Conservation (phyloP, 2,113 vertebrate genomes). For the Lampris megalopsis region DNA sequence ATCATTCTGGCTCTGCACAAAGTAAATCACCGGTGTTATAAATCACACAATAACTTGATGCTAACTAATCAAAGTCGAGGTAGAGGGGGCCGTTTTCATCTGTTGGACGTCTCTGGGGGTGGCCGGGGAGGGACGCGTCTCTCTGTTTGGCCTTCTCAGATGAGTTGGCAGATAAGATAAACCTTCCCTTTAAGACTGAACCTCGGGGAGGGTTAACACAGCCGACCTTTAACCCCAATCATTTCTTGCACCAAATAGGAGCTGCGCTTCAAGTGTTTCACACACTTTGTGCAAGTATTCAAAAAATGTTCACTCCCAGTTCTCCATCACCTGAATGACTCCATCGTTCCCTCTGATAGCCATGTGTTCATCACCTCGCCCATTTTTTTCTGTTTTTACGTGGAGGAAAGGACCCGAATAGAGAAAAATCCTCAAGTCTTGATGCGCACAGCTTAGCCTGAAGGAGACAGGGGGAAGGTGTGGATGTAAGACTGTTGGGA, state of each 20-base stretch:
- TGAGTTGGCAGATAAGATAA: slow-evolving; percentile 58
- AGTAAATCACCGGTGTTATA: too few species aligned
- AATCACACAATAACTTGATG: too few species aligned
- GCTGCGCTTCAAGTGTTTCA: background rate
- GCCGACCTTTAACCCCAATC: slow-evolving; percentile 10
- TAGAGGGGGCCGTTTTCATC: slow-evolving; percentile 8
- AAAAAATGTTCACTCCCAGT: background rate
- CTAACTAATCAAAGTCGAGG: too few species aligned
- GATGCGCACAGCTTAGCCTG: slow-evolving; percentile 21
- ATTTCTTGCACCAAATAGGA: background rate
- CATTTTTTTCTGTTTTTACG: slow-evolving; percentile 12
- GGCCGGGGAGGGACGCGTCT: slow-evolving; percentile 43
- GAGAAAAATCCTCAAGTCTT: slow-evolving; percentile 6
- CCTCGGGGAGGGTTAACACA: background rate
- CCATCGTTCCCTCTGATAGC: slow-evolving; percentile 4
- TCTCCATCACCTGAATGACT: background rate
- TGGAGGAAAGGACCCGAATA: background rate
- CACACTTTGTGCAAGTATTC: background rate
- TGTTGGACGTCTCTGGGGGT: slow-evolving; percentile 26
- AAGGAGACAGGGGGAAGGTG: slow-evolving; percentile 2
- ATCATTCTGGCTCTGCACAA: too few species aligned
- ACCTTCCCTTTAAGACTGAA: slow-evolving; percentile 29
- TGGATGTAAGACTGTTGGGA: slow-evolving; percentile 8
- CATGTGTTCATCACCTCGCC: background rate
- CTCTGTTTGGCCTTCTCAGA: slow-evolving; percentile 48